A percentile compares a stretch with the other conserved stretches of the same genome.
Conservation (phyloP, 2,888 invertebrate species). For the Polyommatus iphigenia region DNA sequence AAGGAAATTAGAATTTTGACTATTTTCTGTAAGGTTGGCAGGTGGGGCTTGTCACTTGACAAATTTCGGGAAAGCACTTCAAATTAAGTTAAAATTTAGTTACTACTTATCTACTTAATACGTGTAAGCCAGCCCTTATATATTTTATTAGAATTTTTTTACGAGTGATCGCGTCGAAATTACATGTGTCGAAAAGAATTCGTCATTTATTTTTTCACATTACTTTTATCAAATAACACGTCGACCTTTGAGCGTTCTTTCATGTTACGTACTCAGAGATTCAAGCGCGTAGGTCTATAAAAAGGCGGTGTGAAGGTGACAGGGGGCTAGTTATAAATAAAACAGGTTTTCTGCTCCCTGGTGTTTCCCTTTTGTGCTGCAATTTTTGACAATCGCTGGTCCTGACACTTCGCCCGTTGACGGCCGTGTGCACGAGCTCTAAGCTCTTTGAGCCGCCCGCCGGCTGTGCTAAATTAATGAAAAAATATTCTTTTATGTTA, state of each 20-base stretch:
- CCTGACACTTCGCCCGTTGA: constrained; percentile 47
- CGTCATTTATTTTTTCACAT: constrained; percentile 28
- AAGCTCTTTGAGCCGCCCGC: constrained; percentile 30
- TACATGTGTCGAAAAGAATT: constrained; percentile 22
- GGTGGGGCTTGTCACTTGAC: too few species aligned
- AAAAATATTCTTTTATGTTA: constrained; percentile 24
- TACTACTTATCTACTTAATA: too few species aligned
- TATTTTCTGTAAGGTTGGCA: too few species aligned
- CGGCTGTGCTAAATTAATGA: constrained; percentile 24
- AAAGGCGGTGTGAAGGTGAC: constrained; percentile 36
- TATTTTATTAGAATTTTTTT: neutral
- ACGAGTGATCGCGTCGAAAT: constrained; percentile 6
- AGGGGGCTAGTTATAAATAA: constrained; percentile 46
- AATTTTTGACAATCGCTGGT: constrained; percentile 53
- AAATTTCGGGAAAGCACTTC: too few species aligned
- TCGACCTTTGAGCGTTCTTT: constrained; percentile 32
- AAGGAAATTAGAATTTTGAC: too few species aligned
- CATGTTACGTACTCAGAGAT: constrained; percentile 31
- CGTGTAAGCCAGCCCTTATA: too few species aligned
- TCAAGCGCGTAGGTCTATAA: constrained; percentile 33
- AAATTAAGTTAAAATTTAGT: too few species aligned
- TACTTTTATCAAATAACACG: constrained; percentile 32
- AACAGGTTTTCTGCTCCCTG: constrained; percentile 49
- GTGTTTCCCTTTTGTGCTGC: constrained; percentile 50
- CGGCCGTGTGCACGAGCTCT: constrained; percentile 39